phyloP scores from a whole-genome alignment of 2,888 invertebrate genomes.

The Crepidodera aurea region DNA sequence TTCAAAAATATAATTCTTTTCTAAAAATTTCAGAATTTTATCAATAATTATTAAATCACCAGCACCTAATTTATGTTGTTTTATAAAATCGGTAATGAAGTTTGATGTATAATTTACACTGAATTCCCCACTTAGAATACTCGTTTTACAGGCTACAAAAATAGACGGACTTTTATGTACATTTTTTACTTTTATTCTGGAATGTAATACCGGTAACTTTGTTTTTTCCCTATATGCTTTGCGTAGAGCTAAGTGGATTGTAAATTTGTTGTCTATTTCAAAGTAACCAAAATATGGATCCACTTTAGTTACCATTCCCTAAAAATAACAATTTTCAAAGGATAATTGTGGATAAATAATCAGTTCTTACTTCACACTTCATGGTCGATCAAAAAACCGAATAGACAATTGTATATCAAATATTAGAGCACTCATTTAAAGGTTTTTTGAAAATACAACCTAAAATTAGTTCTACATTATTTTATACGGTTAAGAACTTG shows the following conservation, averaged over 20 bases:
- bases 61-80: conserved; percentile 1
- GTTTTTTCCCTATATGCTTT: background rate
- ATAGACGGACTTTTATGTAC: background rate
- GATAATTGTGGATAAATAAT: too few species aligned
- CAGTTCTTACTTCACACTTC: too few species aligned
- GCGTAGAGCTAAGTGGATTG: background rate
- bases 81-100: conserved; percentile 13
- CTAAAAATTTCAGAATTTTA: background rate
- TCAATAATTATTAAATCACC: conserved; percentile 10
- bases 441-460: too few species aligned
- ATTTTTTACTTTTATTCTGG: background rate
- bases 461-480: too few species aligned
- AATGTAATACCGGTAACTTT: background rate
- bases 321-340: background rate
- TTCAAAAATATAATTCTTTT: background rate
- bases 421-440: too few species aligned
- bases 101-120: background rate
- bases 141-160: conserved; percentile 6
- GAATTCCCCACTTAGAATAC: background rate
- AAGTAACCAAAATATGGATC: conserved; percentile 12
- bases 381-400: too few species aligned
- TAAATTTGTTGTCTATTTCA: conserved; percentile 11
- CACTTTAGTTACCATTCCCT: conserved; percentile 14
- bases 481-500: too few species aligned
- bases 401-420: too few species aligned